Percentiles rank a stretch among this genome's conserved stretches.
phyloP scores from a whole-genome alignment of 1,140 invertebrate genomes.

The Drosophila grimshawi region DNA sequence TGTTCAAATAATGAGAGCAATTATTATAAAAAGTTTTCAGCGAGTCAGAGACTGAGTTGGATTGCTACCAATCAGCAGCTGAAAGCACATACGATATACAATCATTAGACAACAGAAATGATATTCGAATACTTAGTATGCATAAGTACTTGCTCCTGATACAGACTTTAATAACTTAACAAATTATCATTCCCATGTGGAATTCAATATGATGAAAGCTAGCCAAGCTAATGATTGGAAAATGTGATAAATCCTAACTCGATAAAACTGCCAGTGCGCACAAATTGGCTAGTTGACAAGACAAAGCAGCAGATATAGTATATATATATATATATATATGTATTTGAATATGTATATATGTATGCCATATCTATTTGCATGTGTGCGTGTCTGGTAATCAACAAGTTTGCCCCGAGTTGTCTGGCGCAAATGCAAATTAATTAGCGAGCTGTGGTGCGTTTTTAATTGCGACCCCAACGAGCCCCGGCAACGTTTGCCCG shows the following conservation, averaged over 20 bases:
- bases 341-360: constrained; percentile 13
- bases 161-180: constrained; percentile 10
- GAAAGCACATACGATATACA: background rate
- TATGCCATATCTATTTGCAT: background rate
- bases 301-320: constrained; percentile 11
- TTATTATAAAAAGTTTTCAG: background rate
- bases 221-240: constrained; percentile 54
- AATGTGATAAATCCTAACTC: constrained; percentile 70
- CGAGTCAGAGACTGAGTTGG: background rate
- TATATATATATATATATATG: background rate
- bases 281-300: constrained; percentile 66
- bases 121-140: constrained; percentile 33
- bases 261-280: constrained; percentile 57
- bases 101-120: constrained; percentile 12
- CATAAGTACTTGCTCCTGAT: constrained; percentile 31
- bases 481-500: constrained; percentile 1
- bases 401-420: constrained; percentile 58
- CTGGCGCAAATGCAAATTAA: constrained; percentile 76
- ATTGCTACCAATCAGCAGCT: background rate
- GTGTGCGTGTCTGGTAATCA: constrained; percentile 52
- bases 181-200: constrained; percentile 19
- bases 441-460: constrained; percentile 58
- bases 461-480: constrained; percentile 69
- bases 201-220: constrained; percentile 17
- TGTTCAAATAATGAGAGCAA: background rate